Percentiles rank a stretch among this genome's conserved stretches.
Evolutionary conservation across 1,140 invertebrate species (phyloP).

Genomic region (Gonioctena quinquepunctata): DNA sequence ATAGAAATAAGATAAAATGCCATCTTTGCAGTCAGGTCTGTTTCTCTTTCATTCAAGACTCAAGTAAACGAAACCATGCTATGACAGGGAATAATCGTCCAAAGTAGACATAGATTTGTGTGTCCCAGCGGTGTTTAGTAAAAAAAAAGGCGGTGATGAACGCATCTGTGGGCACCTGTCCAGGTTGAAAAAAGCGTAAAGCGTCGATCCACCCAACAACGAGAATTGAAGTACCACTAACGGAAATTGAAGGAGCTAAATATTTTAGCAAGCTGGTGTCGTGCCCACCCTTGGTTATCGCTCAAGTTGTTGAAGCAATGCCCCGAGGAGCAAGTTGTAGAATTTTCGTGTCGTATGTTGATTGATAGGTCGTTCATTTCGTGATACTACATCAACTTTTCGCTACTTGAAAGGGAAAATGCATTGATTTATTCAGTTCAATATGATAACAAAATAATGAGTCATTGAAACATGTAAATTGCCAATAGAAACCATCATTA

Average conservation of each 20-base stretch:
- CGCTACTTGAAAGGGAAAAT: too few species aligned
- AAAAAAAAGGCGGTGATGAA: conserved; percentile 41
- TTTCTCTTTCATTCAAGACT: background rate
- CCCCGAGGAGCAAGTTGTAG: too few species aligned
- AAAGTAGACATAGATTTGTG: conserved; percentile 55
- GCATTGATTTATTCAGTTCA: too few species aligned
- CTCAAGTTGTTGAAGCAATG: too few species aligned
- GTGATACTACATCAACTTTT: too few species aligned
- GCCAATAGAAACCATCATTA: too few species aligned
- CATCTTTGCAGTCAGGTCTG: conserved; percentile 36
- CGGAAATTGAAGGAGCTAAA: conserved; percentile 34
- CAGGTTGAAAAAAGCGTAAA: conserved; percentile 54
- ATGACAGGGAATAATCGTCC: conserved; percentile 37
- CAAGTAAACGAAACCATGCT: background rate
- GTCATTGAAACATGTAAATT: too few species aligned
- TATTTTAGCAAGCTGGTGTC: conserved; percentile 54
- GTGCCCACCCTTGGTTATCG: conserved; percentile 55
- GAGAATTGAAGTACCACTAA: conserved; percentile 46
- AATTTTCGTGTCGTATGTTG: too few species aligned
- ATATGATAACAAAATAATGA: too few species aligned
- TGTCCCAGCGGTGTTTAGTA: conserved; percentile 49
- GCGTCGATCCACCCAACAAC: conserved; percentile 47
- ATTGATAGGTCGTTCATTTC: too few species aligned
- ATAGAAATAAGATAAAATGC: conserved; percentile 22
- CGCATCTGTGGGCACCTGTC: conserved; percentile 55